Percentiles rank a stretch among this genome's conserved stretches.
Conservation (phyloP, 2,113 vertebrate species). For the Mustelus asterias region DNA sequence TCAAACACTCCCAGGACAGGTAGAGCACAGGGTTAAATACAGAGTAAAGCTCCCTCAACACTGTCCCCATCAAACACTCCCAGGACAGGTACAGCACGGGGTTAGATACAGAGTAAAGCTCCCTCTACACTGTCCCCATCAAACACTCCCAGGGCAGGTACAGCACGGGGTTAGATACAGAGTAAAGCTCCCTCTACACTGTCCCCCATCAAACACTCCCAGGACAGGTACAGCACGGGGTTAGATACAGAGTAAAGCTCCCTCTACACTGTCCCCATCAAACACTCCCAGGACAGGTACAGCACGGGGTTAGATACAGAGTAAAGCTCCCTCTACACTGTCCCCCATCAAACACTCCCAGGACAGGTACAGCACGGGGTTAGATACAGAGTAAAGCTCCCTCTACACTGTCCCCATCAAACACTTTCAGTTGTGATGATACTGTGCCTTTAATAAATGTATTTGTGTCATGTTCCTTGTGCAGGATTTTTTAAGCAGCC, state of each 20-base stretch:
- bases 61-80: not conserved
- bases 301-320: not conserved
- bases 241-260: not conserved
- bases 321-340: not conserved
- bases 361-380: too few species aligned
- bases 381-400: slow-evolving; percentile 8
- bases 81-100: not conserved
- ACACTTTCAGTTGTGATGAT: not conserved
- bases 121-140: slow-evolving; percentile 1
- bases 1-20: not conserved
- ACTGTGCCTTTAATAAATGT: too few species aligned
- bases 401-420: not conserved
- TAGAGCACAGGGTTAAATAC: not conserved
- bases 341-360: too few species aligned
- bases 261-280: not conserved
- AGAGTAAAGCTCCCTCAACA: not conserved
- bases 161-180: too few species aligned
- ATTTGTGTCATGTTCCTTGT: too few species aligned
- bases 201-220: not conserved
- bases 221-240: not conserved
- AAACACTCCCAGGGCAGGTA: too few species aligned
- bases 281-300: not conserved
- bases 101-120: slow-evolving; percentile 2
- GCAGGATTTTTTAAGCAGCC: too few species aligned
- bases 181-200: too few species aligned